These are phyloP conservation scores for Mesoligia furuncula DNA, from an alignment of 2,888 invertebrate species.

Conservation along the genomic window DNA sequence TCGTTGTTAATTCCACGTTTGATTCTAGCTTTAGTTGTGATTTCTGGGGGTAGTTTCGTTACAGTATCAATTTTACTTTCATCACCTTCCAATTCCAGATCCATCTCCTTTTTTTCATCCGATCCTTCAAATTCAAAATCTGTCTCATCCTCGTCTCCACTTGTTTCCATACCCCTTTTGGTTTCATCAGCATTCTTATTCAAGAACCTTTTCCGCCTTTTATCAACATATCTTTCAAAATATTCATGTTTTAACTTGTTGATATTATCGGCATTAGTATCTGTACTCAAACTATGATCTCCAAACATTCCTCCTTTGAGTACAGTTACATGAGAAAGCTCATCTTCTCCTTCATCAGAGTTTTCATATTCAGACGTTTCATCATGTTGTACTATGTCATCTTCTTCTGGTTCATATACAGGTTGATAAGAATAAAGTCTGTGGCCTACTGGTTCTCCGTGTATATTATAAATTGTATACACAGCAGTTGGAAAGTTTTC, in stretches of 20 bases:
- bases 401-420: slow-evolving; percentile 87
- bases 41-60: slow-evolving; percentile 53
- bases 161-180: slow-evolving; percentile 74
- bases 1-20: slow-evolving; percentile 78
- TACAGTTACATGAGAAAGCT: slow-evolving; percentile 81
- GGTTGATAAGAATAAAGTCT: slow-evolving; percentile 87
- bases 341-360: slow-evolving; percentile 76
- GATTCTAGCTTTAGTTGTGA: slow-evolving; percentile 71
- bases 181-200: slow-evolving; percentile 75
- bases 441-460: slow-evolving; percentile 88
- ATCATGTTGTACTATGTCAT: slow-evolving; percentile 78
- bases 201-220: slow-evolving; percentile 83
- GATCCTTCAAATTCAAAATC: slow-evolving; percentile 73
- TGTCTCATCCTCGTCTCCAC: slow-evolving; percentile 71
- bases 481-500: slow-evolving; percentile 85
- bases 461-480: slow-evolving; percentile 86
- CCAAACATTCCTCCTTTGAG: slow-evolving; percentile 85
- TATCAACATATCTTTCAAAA: slow-evolving; percentile 86
- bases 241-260: slow-evolving; percentile 86
- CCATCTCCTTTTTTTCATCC: slow-evolving; percentile 69
- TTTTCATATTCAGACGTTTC: slow-evolving; percentile 81
- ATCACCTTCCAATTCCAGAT: slow-evolving; percentile 76
- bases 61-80: slow-evolving; percentile 68
- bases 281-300: slow-evolving; percentile 69
- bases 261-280: slow-evolving; percentile 77